Evolutionary conservation across 2,888 invertebrate species (phyloP).

Genomic region (Notodonta ziczac): DNA sequence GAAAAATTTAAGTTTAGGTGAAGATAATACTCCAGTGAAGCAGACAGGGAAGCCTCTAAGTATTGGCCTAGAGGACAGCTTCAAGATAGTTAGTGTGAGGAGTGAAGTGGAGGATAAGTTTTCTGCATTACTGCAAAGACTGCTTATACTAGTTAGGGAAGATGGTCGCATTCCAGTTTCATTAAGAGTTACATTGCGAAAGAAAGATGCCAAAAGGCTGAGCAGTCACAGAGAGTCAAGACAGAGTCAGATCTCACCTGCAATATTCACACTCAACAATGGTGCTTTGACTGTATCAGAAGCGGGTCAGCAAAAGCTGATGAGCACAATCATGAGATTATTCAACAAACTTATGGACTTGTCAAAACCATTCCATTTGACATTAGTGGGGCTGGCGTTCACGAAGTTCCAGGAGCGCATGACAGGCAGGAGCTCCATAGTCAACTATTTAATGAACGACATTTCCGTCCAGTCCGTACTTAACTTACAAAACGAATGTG

Average conservation of each 20-base stretch:
- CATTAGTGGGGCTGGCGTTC: constrained; percentile 91
- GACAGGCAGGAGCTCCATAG: constrained; percentile 88
- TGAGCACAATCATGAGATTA: constrained; percentile 89
- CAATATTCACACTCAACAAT: constrained; percentile 83
- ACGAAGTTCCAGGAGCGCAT: constrained; percentile 91
- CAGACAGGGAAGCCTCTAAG: constrained; percentile 91
- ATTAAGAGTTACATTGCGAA: constrained; percentile 89
- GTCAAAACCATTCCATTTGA: constrained; percentile 91
- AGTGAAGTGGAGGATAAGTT: constrained; percentile 91
- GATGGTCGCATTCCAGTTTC: constrained; percentile 92
- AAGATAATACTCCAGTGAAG: constrained; percentile 89
- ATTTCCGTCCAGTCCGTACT: constrained; percentile 91
- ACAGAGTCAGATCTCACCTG: constrained; percentile 89
- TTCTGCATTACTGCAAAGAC: constrained; percentile 86
- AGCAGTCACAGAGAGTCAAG: constrained; percentile 90
- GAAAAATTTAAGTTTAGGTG: constrained; percentile 89
- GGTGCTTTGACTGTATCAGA: constrained; percentile 79
- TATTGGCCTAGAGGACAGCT: constrained; percentile 92
- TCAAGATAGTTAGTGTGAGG: constrained; percentile 88
- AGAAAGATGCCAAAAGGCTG: constrained; percentile 87
- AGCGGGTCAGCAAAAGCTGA: constrained; percentile 86
- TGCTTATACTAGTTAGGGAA: constrained; percentile 89
- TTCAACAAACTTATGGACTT: constrained; percentile 90
- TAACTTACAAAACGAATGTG: constrained; percentile 85
- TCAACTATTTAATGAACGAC: constrained; percentile 90